Conservation (phyloP, 2,113 vertebrate genomes). For the Halichoerus grypus region DNA sequence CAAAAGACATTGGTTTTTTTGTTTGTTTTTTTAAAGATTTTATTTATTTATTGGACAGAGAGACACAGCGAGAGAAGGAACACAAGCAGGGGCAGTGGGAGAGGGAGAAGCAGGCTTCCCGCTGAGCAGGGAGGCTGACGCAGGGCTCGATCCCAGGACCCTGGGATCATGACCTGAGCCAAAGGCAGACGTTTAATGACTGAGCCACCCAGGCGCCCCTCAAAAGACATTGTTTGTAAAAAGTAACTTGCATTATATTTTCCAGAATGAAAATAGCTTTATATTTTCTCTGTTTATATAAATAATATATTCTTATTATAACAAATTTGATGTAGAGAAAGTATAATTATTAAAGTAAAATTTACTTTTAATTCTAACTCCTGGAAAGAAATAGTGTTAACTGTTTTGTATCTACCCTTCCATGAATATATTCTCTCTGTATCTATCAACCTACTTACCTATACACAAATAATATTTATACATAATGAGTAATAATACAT, state of each 20-base stretch:
- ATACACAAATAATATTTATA: neutral
- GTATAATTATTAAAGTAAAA: constrained; percentile 21
- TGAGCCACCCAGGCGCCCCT: neutral
- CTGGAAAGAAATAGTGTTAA: neutral
- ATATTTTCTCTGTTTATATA: neutral
- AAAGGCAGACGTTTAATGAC: no score
- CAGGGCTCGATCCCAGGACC: no score
- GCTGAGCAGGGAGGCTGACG: no score
- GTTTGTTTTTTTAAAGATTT: no score
- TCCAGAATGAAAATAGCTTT: neutral
- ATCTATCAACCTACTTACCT: neutral
- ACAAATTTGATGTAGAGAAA: neutral
- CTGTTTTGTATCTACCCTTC: neutral
- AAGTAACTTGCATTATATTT: neutral
- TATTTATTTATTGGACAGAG: no score
- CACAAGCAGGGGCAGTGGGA: no score
- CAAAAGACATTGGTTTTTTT: neutral
- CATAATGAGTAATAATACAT: neutral
- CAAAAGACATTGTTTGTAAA: neutral
- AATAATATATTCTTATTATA: neutral
- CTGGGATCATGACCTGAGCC: no score
- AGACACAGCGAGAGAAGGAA: no score
- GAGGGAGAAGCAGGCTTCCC: no score
- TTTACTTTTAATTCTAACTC: neutral
- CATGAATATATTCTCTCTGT: neutral